Evolutionary conservation across 2,888 invertebrate species (phyloP).

Genomic region (Scaeva pyrastri): DNA sequence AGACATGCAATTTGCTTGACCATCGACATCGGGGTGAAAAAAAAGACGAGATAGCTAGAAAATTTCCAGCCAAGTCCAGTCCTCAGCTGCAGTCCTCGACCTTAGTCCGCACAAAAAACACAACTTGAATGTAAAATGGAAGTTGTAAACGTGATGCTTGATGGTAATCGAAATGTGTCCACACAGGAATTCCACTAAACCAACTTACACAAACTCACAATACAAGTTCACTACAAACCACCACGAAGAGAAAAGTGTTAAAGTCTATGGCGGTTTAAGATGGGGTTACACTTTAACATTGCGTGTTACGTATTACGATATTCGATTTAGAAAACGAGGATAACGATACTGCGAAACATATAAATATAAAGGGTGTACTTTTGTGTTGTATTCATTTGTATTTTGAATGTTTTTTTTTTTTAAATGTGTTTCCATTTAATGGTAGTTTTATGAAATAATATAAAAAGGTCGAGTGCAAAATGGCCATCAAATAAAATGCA

Average conservation of each 20-base stretch:
- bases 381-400: neutral
- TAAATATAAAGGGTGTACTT: neutral
- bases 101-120: too few relatives aligned
- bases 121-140: slow-evolving; percentile 16
- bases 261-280: neutral
- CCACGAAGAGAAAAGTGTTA: neutral
- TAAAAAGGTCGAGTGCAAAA: neutral
- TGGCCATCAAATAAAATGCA: slow-evolving; percentile 8
- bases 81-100: neutral
- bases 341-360: slow-evolving; percentile 67
- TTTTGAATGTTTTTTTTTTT: neutral
- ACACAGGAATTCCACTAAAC: slow-evolving; percentile 60
- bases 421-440: neutral
- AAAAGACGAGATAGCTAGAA: neutral
- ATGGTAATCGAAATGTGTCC: slow-evolving; percentile 68
- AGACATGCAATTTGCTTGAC: slow-evolving; percentile 73
- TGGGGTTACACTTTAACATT: slow-evolving; percentile 32
- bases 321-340: slow-evolving; percentile 26
- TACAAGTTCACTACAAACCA: neutral
- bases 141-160: slow-evolving; percentile 65
- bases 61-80: slow-evolving; percentile 3
- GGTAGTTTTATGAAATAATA: neutral
- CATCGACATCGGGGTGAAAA: neutral
- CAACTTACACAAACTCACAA: neutral
- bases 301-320: slow-evolving; percentile 37